Conservation (phyloP, 2,888 invertebrate species). For the Agrenia bidenticulata region DNA sequence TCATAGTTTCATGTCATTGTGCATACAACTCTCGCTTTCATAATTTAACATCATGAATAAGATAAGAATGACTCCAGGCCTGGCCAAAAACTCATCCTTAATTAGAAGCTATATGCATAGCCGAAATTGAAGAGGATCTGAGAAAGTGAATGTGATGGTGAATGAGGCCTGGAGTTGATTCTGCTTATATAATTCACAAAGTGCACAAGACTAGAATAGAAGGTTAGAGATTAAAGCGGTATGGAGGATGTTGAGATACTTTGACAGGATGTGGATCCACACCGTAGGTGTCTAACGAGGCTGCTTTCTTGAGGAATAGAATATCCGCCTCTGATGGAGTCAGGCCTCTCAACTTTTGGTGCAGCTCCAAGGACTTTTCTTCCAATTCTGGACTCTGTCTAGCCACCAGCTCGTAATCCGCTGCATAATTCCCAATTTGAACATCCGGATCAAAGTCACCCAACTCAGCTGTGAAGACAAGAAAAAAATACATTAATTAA, state of each 20-base stretch:
- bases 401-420: constrained; percentile 84
- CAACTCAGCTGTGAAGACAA: constrained; percentile 72
- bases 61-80: too few relatives aligned
- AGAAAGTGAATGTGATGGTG: not conserved
- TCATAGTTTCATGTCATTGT: too few relatives aligned
- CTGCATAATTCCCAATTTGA: constrained; percentile 84
- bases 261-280: constrained; percentile 98
- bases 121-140: constrained; percentile 10
- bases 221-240: too few relatives aligned
- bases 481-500: not conserved
- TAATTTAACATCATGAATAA: too few relatives aligned
- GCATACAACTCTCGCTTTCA: too few relatives aligned
- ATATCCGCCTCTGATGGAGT: constrained; percentile 84
- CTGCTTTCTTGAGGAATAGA: constrained; percentile 86
- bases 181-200: too few relatives aligned
- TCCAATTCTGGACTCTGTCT: constrained; percentile 91
- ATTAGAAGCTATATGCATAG: constrained; percentile 16
- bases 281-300: constrained; percentile 92
- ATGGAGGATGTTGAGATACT: constrained; percentile 60
- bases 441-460: constrained; percentile 90
- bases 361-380: constrained; percentile 88
- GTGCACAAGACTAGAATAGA: too few relatives aligned
- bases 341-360: constrained; percentile 83
- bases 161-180: too few relatives aligned
- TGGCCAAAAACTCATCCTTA: too few relatives aligned